phyloP scores from a whole-genome alignment of 2,888 invertebrate species.

The Pyrochroa serraticornis region DNA sequence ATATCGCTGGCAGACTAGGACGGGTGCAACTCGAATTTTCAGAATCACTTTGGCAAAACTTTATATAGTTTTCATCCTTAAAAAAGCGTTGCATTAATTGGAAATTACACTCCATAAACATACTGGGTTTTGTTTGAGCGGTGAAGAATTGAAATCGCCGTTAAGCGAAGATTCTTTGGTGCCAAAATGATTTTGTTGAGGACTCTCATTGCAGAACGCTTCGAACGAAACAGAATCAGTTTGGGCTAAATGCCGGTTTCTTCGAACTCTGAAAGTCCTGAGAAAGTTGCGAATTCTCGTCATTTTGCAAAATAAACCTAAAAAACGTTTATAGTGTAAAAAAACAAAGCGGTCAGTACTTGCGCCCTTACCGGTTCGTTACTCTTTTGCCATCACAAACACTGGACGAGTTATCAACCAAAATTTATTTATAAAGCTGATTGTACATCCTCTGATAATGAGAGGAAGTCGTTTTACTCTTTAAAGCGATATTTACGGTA shows the following conservation, averaged over 20 bases:
- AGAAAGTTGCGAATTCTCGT: conserved; percentile 51
- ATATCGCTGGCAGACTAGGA: conserved; percentile 50
- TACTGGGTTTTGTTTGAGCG: conserved; percentile 37
- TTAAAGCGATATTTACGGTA: too few relatives aligned
- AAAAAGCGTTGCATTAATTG: conserved; percentile 18
- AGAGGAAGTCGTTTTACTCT: background rate
- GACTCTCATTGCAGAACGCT: conserved; percentile 65
- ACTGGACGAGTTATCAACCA: too few relatives aligned
- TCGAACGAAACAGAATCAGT: conserved; percentile 63
- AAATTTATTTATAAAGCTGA: background rate
- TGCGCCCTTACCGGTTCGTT: too few relatives aligned
- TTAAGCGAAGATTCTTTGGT: conserved; percentile 63
- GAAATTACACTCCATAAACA: background rate
- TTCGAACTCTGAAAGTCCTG: conserved; percentile 46
- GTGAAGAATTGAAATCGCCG: conserved; percentile 55
- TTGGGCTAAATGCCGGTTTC: conserved; percentile 44
- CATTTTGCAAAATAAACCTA: conserved; percentile 33
- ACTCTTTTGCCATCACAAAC: too few relatives aligned
- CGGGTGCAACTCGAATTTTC: conserved; percentile 43
- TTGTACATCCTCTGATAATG: conserved; percentile 7
- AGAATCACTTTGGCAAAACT: conserved; percentile 41
- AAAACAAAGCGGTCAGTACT: too few relatives aligned
- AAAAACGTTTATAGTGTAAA: too few relatives aligned
- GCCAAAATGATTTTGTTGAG: conserved; percentile 52
- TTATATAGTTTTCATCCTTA: conserved; percentile 47